These are phyloP conservation scores for Dilophus febrilis DNA, from an alignment of 2,888 invertebrate genomes.

Conservation along the genomic window DNA sequence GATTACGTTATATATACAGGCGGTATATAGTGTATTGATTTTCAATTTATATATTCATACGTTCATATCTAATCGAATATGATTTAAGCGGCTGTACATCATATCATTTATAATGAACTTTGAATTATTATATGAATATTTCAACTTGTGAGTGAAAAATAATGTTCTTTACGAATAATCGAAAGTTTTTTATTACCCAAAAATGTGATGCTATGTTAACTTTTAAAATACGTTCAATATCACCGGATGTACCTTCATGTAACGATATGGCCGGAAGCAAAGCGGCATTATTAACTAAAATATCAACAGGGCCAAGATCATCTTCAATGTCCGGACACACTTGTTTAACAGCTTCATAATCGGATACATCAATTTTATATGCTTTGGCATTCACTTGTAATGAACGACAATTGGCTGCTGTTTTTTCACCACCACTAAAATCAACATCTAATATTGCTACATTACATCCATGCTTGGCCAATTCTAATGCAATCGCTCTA, in stretches of 20 bases:
- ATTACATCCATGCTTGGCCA: neutral
- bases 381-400: slow-evolving; percentile 20
- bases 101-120: too few species aligned
- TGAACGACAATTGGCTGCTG: neutral
- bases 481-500: too few species aligned
- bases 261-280: slow-evolving; percentile 27
- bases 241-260: slow-evolving; percentile 24
- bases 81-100: too few species aligned
- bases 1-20: too few species aligned
- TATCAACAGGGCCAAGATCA: slow-evolving; percentile 29
- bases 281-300: slow-evolving; percentile 32
- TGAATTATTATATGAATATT: too few species aligned
- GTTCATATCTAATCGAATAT: too few species aligned
- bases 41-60: too few species aligned
- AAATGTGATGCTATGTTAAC: slow-evolving; percentile 31
- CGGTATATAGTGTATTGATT: too few species aligned
- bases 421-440: neutral
- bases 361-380: slow-evolving; percentile 28
- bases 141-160: too few species aligned
- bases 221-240: slow-evolving; percentile 28
- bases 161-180: too few species aligned
- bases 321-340: slow-evolving; percentile 24
- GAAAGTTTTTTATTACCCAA: too few species aligned
- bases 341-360: slow-evolving; percentile 23
- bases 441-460: slow-evolving; percentile 3